Evolutionary conservation across 2,797 vertebrate species (phyloP), one percentile per base, ranked within the genome.

Genomic region (Thalassophryne amazonica): DNA sequence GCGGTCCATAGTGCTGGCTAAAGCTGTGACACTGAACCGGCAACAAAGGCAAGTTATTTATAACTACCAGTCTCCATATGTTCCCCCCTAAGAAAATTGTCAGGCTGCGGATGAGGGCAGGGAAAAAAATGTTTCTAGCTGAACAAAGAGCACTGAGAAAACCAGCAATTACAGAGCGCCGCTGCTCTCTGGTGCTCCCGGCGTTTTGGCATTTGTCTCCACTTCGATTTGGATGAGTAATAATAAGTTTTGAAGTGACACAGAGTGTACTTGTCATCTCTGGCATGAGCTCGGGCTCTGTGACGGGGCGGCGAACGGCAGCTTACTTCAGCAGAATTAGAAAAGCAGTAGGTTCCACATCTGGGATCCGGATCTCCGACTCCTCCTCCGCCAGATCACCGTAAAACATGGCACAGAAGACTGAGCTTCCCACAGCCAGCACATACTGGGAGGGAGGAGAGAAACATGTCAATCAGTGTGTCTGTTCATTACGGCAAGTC

Each of bases 331-430:
- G 86, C 81, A 99, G 89, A 87, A 94, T 95, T 71, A 99, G 90
- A 81, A 99, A 99, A 64, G 97, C 96, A 53, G 95, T 92, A 50
- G 95, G 96, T 88, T 99, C 96, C 90, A 99, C 96, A 86, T 99
- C 97, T 58, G 97, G 97, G 70, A 99, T 98, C 84, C 94, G 94
- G 84, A 99, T 97, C 85, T 97, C 94, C 1, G 93, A 90, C 87
- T 94, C 92, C 63, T 93, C 93, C 88, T 98, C 96, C 0, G 97
- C 97, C 7, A 99, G 91, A 79, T 98, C 95, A 4, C 96, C 93
- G 18, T 99, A 99, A 87, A 99, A 99, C 97, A 99, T 99, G 83
- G 97, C 97, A 22, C 96, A 95, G 90, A 99, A 99, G 80, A 99
- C 97, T 0, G 97, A 98, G 88, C 96, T 99, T 40, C 97, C 97